Evolutionary conservation across 2,888 invertebrate genomes (phyloP), one percentile per base, ranked within the genome.

Genomic region (Spilosoma lubricipeda): DNA sequence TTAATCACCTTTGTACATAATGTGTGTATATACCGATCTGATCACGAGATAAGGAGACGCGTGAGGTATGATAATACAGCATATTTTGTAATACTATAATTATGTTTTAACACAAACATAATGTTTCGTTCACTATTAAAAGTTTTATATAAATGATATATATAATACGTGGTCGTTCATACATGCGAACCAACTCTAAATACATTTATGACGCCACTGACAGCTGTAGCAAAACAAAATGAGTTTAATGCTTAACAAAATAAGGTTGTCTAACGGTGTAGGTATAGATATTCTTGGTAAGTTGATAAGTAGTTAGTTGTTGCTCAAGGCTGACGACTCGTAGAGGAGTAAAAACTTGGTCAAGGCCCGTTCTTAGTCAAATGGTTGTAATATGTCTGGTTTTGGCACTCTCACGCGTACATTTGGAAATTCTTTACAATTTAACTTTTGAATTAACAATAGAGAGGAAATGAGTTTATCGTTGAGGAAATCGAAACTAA

Each of bases 261-360:
- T 77, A 83, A 70, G 68, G 75, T 72, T 15, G 39, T 67, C 27
- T 52, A 63, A 42, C 27, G 8, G 27, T 33, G 64, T 59, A 66
- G n/a, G 18, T 4, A 67, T 30, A 48, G 33, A 71, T 56, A 20
- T 56, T 74, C 73, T 78, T 75, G 66, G 80, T 78, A 79, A 76
- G 73, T 65, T 85, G 84, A 87, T 88, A 89, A 87, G 85, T 90
- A 87, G 86, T 88, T 88, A 88, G 87, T 87, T 87, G 88, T 88
- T 89, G 86, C 86, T 86, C 91, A 92, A 92, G 91, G 92, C 85
- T 89, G 85, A 82, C 86, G 85, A 85, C 85, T 87, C 82, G 88
- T 86, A 83, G 88, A 88, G 86, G 87, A 89, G 88, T 89, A 86
- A 87, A 90, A 91, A 90, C 88, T 92, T 91, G 92, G 91, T 92